phyloP scores from a whole-genome alignment of 1,140 invertebrate genomes.

The Macrosteles quadrilineatus region DNA sequence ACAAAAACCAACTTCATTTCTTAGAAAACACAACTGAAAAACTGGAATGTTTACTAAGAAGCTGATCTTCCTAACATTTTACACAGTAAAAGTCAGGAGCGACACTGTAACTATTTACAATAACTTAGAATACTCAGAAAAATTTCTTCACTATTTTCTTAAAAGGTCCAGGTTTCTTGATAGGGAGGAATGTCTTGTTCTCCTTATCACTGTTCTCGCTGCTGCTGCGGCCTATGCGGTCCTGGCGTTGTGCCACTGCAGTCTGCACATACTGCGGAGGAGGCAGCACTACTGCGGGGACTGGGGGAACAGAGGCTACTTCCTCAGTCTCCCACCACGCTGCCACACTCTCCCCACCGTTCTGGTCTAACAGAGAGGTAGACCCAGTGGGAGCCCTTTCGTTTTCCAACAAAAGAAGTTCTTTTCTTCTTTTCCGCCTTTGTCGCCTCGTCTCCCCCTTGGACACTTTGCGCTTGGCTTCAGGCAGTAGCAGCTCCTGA shows the following conservation, averaged over 20 bases:
- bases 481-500: constrained; percentile 54
- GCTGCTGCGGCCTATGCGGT: constrained; percentile 52
- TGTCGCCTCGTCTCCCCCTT: constrained; percentile 42
- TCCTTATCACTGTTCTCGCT: constrained; percentile 33
- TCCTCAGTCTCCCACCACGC: constrained; percentile 20
- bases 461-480: constrained; percentile 40
- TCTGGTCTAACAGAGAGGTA: constrained; percentile 46
- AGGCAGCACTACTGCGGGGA: constrained; percentile 8
- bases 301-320: constrained; percentile 5
- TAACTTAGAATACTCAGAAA: constrained; percentile 53
- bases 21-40: too few relatives aligned
- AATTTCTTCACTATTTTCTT: constrained; percentile 67
- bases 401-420: constrained; percentile 51
- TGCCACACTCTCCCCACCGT: constrained; percentile 42
- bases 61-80: background rate
- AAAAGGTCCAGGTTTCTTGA: constrained; percentile 55
- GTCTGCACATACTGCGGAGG: constrained; percentile 49
- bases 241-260: constrained; percentile 53
- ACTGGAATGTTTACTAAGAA: too few relatives aligned
- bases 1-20: too few relatives aligned
- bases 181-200: constrained; percentile 44
- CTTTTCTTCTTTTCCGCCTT: constrained; percentile 49
- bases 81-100: constrained; percentile 2
- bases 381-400: constrained; percentile 29
- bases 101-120: background rate